phyloP scores from a whole-genome alignment of 2,797 vertebrate species.

The Prionace glauca region DNA sequence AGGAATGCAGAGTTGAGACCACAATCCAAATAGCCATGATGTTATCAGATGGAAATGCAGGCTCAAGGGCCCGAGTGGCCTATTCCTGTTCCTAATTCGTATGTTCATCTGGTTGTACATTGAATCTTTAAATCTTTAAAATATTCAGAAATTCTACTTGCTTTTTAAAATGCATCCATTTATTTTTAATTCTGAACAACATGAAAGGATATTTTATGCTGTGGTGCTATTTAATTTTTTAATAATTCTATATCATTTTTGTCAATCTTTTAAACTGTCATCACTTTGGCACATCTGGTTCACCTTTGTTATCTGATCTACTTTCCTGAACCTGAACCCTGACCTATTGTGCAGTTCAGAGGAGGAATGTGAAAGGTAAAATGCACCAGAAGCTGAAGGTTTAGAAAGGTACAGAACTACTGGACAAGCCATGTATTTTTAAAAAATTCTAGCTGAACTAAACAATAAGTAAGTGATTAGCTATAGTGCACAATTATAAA shows the following conservation, averaged over 20 bases:
- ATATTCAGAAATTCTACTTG: background rate
- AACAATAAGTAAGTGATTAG: background rate
- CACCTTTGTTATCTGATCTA: constrained; percentile 30
- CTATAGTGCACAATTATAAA: background rate
- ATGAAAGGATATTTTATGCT: background rate
- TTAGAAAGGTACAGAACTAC: background rate
- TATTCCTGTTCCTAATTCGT: background rate
- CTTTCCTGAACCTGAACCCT: constrained; percentile 15
- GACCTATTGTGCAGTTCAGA: background rate
- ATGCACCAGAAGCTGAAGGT: background rate
- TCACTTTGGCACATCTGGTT: background rate
- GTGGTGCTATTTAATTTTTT: background rate
- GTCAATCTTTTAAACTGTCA: background rate
- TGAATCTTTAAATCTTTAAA: background rate
- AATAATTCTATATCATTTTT: background rate
- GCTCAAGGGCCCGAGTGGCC: background rate
- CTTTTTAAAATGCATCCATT: background rate
- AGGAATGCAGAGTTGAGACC: background rate
- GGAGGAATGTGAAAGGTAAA: constrained; percentile 18
- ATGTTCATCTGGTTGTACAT: no score
- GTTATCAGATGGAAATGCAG: background rate
- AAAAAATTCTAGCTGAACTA: background rate
- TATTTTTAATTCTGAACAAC: background rate
- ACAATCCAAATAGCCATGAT: no score
- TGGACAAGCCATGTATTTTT: background rate